phyloP scores from a whole-genome alignment of 2,113 vertebrate genomes.

The Picathartes gymnocephalus region DNA sequence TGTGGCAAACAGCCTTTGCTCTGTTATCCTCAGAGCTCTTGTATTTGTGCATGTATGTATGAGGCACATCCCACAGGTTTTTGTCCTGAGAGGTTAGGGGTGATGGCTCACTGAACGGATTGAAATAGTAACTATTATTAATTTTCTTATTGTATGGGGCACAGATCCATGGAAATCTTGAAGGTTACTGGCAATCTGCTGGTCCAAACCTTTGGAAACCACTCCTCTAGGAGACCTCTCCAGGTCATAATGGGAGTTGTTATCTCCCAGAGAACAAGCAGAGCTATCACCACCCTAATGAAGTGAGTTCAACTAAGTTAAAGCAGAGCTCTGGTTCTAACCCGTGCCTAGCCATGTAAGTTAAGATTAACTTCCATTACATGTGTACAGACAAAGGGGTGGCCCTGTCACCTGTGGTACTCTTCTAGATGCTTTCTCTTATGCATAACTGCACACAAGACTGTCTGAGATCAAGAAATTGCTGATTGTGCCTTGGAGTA shows the following conservation, averaged over 20 bases:
- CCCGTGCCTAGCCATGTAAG: neutral
- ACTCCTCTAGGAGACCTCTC: neutral
- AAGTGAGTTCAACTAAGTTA: neutral
- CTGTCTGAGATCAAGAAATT: neutral
- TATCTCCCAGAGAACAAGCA: neutral
- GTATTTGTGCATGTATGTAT: rapidly evolving
- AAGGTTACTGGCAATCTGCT: neutral
- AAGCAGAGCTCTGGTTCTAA: neutral
- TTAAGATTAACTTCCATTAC: neutral
- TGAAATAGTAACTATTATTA: neutral
- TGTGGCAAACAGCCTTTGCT: neutral
- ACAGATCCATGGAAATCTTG: neutral
- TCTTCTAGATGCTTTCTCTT: neutral
- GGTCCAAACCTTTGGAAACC: neutral
- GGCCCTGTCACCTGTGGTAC: neutral
- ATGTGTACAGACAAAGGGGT: neutral
- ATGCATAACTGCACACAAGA: neutral
- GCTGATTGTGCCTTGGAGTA: neutral
- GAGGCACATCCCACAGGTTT: neutral
- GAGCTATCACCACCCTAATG: neutral
- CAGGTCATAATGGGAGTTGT: neutral
- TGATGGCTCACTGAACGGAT: neutral
- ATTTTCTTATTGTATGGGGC: neutral
- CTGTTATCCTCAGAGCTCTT: neutral
- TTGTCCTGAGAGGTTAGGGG: neutral